Evolutionary conservation across 35 echinoderm and acorn worm species (phyloP).

Genomic region (Nesometra sesokonis): DNA sequence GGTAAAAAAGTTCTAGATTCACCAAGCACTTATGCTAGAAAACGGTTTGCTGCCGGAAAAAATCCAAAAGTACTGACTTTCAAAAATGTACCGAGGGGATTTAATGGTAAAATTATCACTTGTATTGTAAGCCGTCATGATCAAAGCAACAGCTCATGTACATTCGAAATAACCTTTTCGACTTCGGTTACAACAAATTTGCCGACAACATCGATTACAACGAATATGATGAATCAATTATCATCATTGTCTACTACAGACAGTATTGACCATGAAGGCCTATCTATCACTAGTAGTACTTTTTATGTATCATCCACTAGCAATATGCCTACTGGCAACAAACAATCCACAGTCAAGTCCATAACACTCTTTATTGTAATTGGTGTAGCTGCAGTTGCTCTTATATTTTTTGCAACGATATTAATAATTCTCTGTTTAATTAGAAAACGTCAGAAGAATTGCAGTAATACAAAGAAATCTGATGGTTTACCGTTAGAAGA

Average conservation of each 20-base stretch:
- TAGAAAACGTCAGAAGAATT: background rate
- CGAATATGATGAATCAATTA: no score
- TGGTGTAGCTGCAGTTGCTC: background rate
- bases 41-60: background rate
- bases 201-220: background rate
- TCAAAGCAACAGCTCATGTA: background rate
- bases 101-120: background rate
- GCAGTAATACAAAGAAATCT: background rate
- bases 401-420: background rate
- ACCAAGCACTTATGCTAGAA: background rate
- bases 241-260: no score
- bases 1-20: background rate
- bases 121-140: background rate
- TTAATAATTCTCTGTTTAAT: background rate
- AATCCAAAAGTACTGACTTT: background rate
- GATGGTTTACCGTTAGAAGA: background rate
- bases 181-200: background rate
- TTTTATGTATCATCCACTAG: no score
- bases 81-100: background rate
- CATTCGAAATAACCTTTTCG: background rate
- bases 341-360: background rate
- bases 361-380: background rate
- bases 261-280: no score
- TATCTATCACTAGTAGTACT: no score
- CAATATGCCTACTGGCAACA: background rate